phyloP scores from a whole-genome alignment of 2,797 vertebrate genomes.

The Falco rusticolus region DNA sequence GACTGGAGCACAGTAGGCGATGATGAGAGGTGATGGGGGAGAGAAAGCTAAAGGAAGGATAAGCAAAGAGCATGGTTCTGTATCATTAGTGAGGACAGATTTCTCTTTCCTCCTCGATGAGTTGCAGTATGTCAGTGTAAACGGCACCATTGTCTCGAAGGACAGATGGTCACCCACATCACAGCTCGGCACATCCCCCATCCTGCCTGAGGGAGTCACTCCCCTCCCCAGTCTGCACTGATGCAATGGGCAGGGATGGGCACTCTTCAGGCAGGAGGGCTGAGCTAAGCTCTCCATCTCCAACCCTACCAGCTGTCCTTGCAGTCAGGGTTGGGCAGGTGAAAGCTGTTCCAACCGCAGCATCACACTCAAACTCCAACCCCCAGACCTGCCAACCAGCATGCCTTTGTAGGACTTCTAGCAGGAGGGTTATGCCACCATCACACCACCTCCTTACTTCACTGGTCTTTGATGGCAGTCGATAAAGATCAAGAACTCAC shows the following conservation, averaged over 20 bases:
- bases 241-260: not conserved
- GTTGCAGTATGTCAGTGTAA: not conserved
- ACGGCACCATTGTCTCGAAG: not conserved
- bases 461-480: not conserved
- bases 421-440: not conserved
- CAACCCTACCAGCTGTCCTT: not conserved
- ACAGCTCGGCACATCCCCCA: not conserved
- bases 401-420: not conserved
- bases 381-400: not conserved
- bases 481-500: not conserved
- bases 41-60: constrained; percentile 5
- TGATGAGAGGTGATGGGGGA: not conserved
- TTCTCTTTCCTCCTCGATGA: constrained; percentile 13
- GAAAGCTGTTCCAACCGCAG: not conserved
- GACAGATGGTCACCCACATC: constrained; percentile 18
- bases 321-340: not conserved
- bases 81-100: not conserved
- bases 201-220: not conserved
- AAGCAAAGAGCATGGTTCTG: not conserved
- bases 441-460: not conserved
- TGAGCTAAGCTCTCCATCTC: not conserved
- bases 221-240: not conserved
- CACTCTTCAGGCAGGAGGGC: not conserved
- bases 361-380: not conserved
- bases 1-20: not conserved